Conservation (phyloP, 2,797 vertebrate genomes). For the Phoxinus dragarum region DNA sequence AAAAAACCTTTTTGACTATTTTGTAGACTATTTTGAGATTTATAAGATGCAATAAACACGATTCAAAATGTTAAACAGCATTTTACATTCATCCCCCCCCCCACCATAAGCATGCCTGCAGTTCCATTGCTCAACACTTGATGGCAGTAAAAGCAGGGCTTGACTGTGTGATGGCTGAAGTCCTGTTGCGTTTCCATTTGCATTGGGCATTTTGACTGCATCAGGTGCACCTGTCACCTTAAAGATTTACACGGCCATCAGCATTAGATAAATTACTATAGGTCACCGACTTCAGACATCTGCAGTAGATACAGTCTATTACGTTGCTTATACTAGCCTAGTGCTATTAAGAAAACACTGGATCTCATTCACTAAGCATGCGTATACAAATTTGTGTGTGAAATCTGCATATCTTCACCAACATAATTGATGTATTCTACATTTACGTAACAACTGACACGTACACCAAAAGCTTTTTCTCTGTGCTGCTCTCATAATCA, state of each 20-base stretch:
- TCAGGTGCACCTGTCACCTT: conserved; percentile 25
- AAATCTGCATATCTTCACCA: background rate
- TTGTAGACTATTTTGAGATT: background rate
- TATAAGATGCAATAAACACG: background rate
- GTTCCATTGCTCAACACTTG: conserved; percentile 44
- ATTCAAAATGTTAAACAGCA: background rate
- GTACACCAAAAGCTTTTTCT: background rate
- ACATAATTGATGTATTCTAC: background rate
- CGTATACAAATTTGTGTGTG: background rate
- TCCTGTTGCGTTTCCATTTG: background rate
- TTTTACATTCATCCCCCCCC: background rate
- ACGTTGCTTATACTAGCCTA: background rate
- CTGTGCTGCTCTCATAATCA: background rate
- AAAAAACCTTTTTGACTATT: background rate
- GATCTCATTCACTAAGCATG: background rate
- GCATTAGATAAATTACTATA: conserved; percentile 23
- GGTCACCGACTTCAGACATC: background rate
- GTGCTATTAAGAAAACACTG: background rate
- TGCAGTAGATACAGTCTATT: background rate
- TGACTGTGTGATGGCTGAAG: background rate
- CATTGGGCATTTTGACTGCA: background rate
- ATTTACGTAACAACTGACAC: background rate
- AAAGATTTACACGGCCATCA: conserved; percentile 48
- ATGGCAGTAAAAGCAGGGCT: conserved; percentile 59
- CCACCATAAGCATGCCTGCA: background rate